A percentile compares a stretch with the other conserved stretches of the same genome.
Evolutionary conservation across 2,888 invertebrate species (phyloP).

Genomic region (Germaria angustata): DNA sequence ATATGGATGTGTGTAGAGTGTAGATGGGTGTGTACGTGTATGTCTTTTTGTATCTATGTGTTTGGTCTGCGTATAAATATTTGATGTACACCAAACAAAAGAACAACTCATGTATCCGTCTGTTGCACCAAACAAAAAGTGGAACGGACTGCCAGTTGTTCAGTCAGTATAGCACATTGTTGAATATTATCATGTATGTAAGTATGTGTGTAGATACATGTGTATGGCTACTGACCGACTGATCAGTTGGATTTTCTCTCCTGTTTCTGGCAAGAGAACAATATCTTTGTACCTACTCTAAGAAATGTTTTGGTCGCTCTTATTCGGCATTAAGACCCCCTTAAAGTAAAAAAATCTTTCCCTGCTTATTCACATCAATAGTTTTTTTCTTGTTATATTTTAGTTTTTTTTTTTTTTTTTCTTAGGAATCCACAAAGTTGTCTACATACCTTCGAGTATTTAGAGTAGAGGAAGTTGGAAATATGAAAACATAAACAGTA

Average conservation of each 20-base stretch:
- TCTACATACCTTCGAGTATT: constrained; percentile 29
- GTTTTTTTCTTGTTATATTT: constrained; percentile 29
- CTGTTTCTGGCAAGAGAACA: constrained; percentile 13
- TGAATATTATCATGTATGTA: background rate
- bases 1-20: background rate
- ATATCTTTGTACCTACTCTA: constrained; percentile 7
- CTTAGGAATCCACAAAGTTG: constrained; percentile 9
- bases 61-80: constrained; percentile 19
- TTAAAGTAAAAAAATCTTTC: constrained; percentile 72
- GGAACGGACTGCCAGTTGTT: constrained; percentile 19
- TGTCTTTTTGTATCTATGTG: constrained; percentile 4
- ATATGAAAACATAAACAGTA: constrained; percentile 58
- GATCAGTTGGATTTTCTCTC: constrained; percentile 26
- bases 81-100: constrained; percentile 5
- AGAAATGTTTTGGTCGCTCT: background rate
- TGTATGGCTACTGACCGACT: constrained; percentile 18
- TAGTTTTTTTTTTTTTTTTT: constrained; percentile 8
- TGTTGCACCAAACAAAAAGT: constrained; percentile 39
- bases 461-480: constrained; percentile 43
- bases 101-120: constrained; percentile 47
- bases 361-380: constrained; percentile 61
- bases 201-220: background rate
- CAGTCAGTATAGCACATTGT: background rate
- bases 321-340: constrained; percentile 71
- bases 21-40: background rate